Base-by-base conservation (phyloP, 2,113 vertebrate species). In the Noctilio leporinus region DNA sequence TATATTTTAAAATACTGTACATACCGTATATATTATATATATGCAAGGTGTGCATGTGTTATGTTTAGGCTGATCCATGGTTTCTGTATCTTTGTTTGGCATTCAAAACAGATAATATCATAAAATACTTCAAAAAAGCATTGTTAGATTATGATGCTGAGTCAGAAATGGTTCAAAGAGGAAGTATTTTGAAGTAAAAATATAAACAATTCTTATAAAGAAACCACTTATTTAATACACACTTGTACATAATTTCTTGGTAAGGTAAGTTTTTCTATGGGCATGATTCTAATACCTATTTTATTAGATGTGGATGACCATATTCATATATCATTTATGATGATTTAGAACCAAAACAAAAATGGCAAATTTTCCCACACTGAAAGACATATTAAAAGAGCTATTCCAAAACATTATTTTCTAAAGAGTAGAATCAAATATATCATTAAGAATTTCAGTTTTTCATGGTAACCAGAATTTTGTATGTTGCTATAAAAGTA, bases 311-410 rank as follows among this genome's bases (percentile, higher is more conserved):
- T 86, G 62, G n/a, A 69, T 70, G 86, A 75, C 47, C 4, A 73
- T 80, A 75, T 53, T 69, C 40, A 92, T 62, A 20, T 81, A 53
- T 81, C 59, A 90, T 76, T 51, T 84, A 92, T 73, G 57, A n/a
- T 94, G 55, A 95, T 77, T 93, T 78, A 94, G 75, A 85, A 95
- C n/a, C n/a, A 69, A 93, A 24, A 88, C 14, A 88, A 77, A 83
- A 95, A 72, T 67, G 84, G 24, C 35, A 59, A 86, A 83, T 88
- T 72, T 82, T 62, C 7, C 40, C 33, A 91, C 65, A 72, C 10
- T 38, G 33, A 95, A 90, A 89, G 49, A 91, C 1, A 28, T 26
- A 67, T 53, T 82, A 62, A 89, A 93, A 83, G 15, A 84, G 51
- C 47, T 72, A 62, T 80, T 94, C 35, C 15, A 94, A 91, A 94